These are phyloP conservation scores for Coreius guichenoti DNA, from an alignment of 2,797 vertebrate species.

Conservation along the genomic window DNA sequence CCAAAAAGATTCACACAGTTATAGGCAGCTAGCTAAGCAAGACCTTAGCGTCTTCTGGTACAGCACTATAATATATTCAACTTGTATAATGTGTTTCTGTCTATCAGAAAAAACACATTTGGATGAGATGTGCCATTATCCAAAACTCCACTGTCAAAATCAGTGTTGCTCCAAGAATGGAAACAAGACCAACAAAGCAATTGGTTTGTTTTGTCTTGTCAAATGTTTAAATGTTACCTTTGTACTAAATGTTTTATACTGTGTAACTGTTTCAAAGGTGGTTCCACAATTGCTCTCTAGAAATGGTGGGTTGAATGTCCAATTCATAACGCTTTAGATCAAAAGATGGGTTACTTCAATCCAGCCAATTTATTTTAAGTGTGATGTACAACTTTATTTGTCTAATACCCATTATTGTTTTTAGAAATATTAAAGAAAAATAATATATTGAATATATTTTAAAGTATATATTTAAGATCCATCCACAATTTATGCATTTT, in stretches of 20 bases:
- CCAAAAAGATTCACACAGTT: neutral
- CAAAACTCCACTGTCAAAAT: neutral
- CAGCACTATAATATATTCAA: too few species aligned
- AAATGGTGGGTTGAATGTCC: neutral
- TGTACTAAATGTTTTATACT: neutral
- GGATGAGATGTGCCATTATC: neutral
- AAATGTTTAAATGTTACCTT: neutral
- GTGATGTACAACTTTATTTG: neutral
- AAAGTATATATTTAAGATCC: neutral
- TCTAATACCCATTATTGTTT: neutral
- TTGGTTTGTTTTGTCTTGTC: neutral
- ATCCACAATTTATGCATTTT: neutral
- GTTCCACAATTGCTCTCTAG: slow-evolving; percentile 18
- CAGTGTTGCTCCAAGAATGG: neutral
- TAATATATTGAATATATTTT: neutral
- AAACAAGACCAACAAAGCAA: neutral
- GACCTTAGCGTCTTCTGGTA: neutral
- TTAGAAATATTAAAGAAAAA: too few species aligned
- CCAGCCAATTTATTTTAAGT: neutral
- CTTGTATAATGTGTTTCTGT: neutral
- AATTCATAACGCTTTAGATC: neutral
- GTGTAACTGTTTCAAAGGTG: slow-evolving; percentile 1
- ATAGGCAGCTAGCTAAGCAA: neutral
- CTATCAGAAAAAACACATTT: neutral
- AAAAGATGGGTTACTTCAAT: neutral